Evolutionary conservation across 2,113 vertebrate species (phyloP).

Genomic region (Phalacrocorax carbo): DNA sequence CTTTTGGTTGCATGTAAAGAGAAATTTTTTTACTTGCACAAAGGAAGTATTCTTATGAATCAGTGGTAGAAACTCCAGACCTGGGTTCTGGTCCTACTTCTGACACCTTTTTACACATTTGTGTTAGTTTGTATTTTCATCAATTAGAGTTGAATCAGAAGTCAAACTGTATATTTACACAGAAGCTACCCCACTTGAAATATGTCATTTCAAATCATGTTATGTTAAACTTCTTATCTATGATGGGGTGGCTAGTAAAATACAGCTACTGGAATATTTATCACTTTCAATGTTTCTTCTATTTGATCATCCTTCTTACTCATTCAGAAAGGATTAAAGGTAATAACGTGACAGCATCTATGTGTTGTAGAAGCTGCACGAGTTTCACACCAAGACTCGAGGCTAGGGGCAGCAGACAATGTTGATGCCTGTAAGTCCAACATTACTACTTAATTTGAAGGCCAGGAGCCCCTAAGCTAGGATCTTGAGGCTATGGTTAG

Average conservation of each 20-base stretch:
- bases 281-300: not conserved
- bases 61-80: conserved; percentile 46
- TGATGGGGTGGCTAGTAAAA: not conserved
- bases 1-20: not conserved
- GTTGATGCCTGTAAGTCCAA: not conserved
- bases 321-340: not conserved
- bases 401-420: not conserved
- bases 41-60: conserved; percentile 53
- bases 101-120: conserved; percentile 51
- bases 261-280: not conserved
- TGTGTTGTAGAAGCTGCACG: not conserved
- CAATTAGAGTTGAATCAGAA: not conserved
- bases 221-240: not conserved
- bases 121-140: conserved; percentile 40
- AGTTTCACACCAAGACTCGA: not conserved
- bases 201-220: not conserved
- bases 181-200: conserved; percentile 12
- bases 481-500: not conserved
- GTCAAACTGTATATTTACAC: conserved; percentile 7
- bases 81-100: conserved; percentile 39
- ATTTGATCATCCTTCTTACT: not conserved
- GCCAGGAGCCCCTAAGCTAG: not conserved
- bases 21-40: conserved; percentile 54
- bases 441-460: not conserved
- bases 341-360: not conserved